Evolutionary conservation across 2,888 invertebrate species (phyloP), one percentile per base, ranked within the genome.

Genomic region (Hydraecia micacea): DNA sequence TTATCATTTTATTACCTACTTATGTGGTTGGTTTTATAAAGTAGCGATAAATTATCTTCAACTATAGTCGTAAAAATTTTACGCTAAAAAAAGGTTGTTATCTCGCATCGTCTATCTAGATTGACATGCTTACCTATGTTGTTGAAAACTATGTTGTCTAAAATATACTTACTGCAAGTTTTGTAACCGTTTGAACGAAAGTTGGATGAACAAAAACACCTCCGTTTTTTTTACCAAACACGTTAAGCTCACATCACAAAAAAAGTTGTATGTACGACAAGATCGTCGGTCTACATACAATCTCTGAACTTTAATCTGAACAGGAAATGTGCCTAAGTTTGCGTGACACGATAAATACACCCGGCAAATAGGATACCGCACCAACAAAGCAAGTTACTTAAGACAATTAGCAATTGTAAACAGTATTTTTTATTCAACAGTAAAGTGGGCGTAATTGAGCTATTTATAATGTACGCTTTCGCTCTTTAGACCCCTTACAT

Each of bases 381-480:
- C 67, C 25, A 68, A 39, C 71, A 68, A 49, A 49, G 32, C 52
- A 69, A 60, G 58, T 74, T 70, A 58, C 52, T 81, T 32, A 62
- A 32, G 8, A 66, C 65, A 69, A 87, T 81, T 78, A 69, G 49
- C 63, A 75, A 73, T 69, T 75, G 62, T 68, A 66, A 76, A 55
- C 52, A 69, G n/a, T 69, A n/a, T 7, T 39, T 75, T 63, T 86
- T 83, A 76, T 52, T 65, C 62, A 55, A 52, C 69, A 32, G 13
- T 18, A 46, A 79, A 76, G 60, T 73, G 36, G 13, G 1, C 63
- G 21, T 85, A 80, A 78, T 80, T 66, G 55, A 49, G 74, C 52
- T 67, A 66, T 75, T 81, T 77, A 67, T 73, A 68, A 8, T 28
- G 11, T 21, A 46, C n/a, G 85, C 87, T 87, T 88, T 87, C 84